These are phyloP conservation scores for Stomatorhinus ivindoensis DNA, from an alignment of 2,113 vertebrate genomes.

Conservation along the genomic window DNA sequence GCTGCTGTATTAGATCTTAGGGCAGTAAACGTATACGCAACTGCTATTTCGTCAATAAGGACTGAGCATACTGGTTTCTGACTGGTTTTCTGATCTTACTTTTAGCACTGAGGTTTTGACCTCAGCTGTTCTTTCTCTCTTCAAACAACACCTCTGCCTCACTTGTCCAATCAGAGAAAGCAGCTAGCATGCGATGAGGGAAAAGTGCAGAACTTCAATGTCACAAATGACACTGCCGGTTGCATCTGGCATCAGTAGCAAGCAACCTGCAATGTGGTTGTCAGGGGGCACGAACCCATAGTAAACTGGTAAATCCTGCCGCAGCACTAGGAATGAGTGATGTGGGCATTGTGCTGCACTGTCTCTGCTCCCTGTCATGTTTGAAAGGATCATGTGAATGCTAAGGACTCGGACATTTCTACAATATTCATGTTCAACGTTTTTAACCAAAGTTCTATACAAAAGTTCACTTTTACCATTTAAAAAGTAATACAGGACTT, in stretches of 20 bases:
- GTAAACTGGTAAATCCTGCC: neutral
- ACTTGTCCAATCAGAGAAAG: neutral
- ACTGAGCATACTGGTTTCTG: neutral
- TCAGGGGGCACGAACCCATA: neutral
- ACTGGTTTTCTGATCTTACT: neutral
- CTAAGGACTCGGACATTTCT: neutral
- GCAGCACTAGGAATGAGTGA: neutral
- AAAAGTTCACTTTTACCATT: neutral
- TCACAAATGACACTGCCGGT: neutral
- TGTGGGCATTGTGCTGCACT: neutral
- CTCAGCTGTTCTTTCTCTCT: neutral
- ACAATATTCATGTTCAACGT: neutral
- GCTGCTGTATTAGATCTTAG: neutral
- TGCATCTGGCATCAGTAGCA: neutral
- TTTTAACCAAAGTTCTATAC: neutral
- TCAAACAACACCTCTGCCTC: neutral
- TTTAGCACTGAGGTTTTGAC: neutral
- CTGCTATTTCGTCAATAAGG: neutral
- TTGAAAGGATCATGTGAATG: neutral
- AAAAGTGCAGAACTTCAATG: neutral
- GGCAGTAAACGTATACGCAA: neutral
- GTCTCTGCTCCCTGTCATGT: neutral
- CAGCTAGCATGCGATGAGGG: neutral
- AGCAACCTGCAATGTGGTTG: neutral
- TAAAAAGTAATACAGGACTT: neutral